These are phyloP conservation scores for Solenopsis fugax DNA, from an alignment of 1,140 invertebrate genomes.

Conservation along the genomic window DNA sequence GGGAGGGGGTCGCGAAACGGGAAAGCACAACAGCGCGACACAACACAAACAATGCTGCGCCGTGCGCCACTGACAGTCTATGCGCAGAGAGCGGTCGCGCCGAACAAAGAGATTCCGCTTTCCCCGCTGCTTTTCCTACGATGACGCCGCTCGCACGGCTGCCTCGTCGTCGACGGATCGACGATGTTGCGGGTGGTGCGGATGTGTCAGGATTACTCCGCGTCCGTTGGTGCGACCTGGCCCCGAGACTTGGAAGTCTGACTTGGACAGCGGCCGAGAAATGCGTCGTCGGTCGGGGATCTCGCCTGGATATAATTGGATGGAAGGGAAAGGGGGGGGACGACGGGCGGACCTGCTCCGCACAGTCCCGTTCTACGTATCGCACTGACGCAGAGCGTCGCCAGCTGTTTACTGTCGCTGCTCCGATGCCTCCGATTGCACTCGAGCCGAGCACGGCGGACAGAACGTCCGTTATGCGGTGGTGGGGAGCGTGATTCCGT, in stretches of 20 bases:
- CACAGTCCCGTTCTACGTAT: conserved; percentile 76
- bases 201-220: neutral
- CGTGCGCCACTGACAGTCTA: conserved; percentile 72
- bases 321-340: conserved; percentile 34
- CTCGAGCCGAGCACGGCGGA: conserved; percentile 71
- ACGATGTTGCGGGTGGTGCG: neutral
- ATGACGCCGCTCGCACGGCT: neutral
- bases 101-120: conserved; percentile 80
- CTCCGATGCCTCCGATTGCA: conserved; percentile 25
- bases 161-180: neutral
- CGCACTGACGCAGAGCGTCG: conserved; percentile 81
- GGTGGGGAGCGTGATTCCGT: conserved; percentile 58
- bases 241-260: neutral
- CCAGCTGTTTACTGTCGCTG: conserved; percentile 83
- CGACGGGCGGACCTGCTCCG: conserved; percentile 74
- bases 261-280: conserved; percentile 34
- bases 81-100: conserved; percentile 73
- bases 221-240: neutral
- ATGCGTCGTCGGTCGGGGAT: conserved; percentile 41
- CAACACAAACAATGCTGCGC: conserved; percentile 81
- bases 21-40: conserved; percentile 46
- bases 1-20: no score
- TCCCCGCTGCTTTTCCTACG: conserved; percentile 67
- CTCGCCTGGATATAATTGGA: conserved; percentile 52
- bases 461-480: conserved; percentile 67